Evolutionary conservation across 2,797 vertebrate genomes (phyloP), one percentile per base, ranked within the genome.

Genomic region (Phoeniculus purpureus): DNA sequence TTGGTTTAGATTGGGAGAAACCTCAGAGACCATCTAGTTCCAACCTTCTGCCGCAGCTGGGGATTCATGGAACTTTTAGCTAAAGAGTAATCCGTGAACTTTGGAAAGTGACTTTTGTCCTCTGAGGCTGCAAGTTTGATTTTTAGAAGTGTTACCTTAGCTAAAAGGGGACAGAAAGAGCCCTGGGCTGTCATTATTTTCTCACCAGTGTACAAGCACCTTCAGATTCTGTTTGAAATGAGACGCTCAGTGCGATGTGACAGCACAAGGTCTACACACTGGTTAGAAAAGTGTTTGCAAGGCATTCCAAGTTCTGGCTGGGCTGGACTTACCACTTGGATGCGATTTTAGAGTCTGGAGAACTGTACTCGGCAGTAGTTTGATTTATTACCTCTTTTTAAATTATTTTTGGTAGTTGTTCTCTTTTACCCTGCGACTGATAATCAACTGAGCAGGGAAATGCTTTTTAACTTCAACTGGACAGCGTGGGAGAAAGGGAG

Each of bases 11-110:
- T 43, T 43, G 43, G 43, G 43, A 43, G 43, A 16, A 43, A 43
- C 16, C 16, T 43, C 43, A 43, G 43, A 43, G 16, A 43, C 43
- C 43, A 43, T 43, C 16, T 43, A 43, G 43, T 15, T 43, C 10
- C 43, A 43, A 43, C 43, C 13, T 13, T 15, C 43, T 43, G 43
- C 43, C 43, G 14, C 43, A 34, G 25, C 5, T 48, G 60, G 59
- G 31, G 83, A 70, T 85, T 90, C 11, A 12, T 55, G 70, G 85
- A 90, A 70, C 64, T 87, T 72, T 52, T 54, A 26, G 84, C 84
- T 95, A 81, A 94, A 90, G 10, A 89, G 73, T 93, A 78, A 92
- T 34, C 86, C 59, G 2, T 56, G 86, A 85, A 16, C 86, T 76
- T 40, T 68, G 62, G 40, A 67, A 78, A 61, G 37, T 0, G 50